Percentiles rank a stretch among this genome's conserved stretches.
These are phyloP conservation scores for Phytoseiulus persimilis DNA, from an alignment of 2,888 invertebrate genomes.

Conservation along the genomic window DNA sequence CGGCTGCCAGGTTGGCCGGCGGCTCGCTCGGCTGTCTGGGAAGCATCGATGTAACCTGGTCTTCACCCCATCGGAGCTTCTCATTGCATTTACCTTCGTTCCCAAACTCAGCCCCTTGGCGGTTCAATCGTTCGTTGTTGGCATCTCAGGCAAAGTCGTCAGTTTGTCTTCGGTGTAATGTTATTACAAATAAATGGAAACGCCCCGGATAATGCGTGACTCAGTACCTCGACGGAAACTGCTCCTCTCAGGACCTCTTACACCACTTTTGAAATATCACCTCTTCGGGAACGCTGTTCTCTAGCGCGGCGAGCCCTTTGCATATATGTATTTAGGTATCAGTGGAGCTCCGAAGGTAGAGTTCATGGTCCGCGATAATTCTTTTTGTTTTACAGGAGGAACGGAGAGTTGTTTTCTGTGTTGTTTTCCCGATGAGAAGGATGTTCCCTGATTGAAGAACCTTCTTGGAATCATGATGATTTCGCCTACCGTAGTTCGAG, in stretches of 20 bases:
- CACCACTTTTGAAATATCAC: not conserved
- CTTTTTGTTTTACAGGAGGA: no score
- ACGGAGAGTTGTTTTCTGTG: no score
- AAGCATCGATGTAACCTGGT: not conserved
- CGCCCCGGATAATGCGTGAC: not conserved
- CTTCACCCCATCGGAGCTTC: not conserved
- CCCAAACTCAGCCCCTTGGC: not conserved
- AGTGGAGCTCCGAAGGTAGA: no score
- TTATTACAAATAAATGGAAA: not conserved
- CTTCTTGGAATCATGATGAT: no score
- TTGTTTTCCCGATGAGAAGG: no score
- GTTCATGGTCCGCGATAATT: no score
- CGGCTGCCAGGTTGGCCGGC: not conserved
- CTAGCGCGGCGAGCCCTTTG: no score
- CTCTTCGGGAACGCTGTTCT: not conserved
- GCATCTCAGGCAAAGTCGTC: not conserved
- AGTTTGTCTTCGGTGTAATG: constrained; percentile 5
- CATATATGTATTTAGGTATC: no score
- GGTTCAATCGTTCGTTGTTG: not conserved
- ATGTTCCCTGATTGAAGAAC: no score
- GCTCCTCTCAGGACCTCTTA: not conserved
- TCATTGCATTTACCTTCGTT: not conserved
- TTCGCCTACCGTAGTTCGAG: no score
- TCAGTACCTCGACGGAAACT: not conserved
- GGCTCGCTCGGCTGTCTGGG: not conserved